Evolutionary conservation across 1,140 invertebrate genomes (phyloP).

Genomic region (Drosophila rufa): DNA sequence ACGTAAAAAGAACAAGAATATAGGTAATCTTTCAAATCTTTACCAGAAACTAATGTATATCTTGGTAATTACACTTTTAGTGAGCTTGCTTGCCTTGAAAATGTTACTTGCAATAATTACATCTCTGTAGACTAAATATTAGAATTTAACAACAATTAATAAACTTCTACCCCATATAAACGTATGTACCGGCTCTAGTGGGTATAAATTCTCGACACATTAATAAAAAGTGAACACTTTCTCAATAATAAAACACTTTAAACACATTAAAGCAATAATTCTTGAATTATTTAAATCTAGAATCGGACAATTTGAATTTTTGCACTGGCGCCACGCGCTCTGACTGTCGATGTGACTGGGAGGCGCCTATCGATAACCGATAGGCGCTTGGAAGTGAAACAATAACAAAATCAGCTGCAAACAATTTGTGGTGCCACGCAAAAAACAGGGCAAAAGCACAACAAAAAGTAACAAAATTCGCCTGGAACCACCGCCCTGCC

Average conservation of each 20-base stretch:
- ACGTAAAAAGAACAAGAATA: neutral
- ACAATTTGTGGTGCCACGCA: slow-evolving; percentile 75
- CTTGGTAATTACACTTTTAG: neutral
- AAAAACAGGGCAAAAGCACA: slow-evolving; percentile 54
- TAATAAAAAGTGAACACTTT: neutral
- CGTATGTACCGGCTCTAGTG: no score
- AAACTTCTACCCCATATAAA: no score
- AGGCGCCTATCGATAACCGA: slow-evolving; percentile 26
- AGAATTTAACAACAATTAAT: no score
- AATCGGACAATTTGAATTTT: slow-evolving; percentile 6
- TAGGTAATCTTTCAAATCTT: no score
- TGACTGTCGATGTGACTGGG: no score
- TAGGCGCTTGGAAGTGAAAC: slow-evolving; percentile 23
- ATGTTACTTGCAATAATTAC: no score
- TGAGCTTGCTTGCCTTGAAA: neutral
- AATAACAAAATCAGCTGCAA: slow-evolving; percentile 70
- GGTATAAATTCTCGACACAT: no score
- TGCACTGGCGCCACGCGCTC: neutral
- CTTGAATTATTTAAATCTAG: neutral
- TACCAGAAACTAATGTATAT: no score
- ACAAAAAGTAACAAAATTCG: slow-evolving; percentile 30
- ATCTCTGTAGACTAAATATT: no score
- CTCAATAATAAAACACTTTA: neutral
- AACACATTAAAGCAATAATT: neutral
- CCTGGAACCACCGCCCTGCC: neutral